phyloP scores from a whole-genome alignment of 2,113 vertebrate species.

The Tapirus terrestris region DNA sequence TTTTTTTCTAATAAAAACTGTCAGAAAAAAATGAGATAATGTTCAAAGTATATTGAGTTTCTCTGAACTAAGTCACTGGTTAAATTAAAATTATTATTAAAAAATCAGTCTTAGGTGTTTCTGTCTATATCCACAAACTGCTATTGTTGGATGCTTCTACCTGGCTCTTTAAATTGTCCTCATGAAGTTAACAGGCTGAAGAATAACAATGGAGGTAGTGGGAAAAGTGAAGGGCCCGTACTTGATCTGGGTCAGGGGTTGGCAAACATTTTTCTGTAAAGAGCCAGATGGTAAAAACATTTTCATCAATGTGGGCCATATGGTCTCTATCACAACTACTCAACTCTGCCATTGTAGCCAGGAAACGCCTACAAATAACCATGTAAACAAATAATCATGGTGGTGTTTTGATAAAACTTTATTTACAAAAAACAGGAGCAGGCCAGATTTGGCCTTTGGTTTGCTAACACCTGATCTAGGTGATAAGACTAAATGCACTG shows the following conservation, averaged over 20 bases:
- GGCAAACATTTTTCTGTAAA: background rate
- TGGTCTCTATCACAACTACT: background rate
- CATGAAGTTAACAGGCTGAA: background rate
- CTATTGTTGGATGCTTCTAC: background rate
- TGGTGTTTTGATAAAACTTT: constrained; percentile 12
- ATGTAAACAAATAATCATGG: background rate
- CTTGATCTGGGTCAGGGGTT: background rate
- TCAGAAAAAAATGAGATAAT: constrained; percentile 67
- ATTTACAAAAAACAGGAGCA: background rate
- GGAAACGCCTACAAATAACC: background rate
- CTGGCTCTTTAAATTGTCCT: background rate
- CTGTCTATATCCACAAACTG: background rate
- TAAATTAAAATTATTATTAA: constrained; percentile 74
- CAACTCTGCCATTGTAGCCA: background rate
- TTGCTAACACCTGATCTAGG: background rate
- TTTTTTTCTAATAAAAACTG: constrained; percentile 67
- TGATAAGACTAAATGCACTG: background rate
- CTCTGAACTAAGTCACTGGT: constrained; percentile 60
- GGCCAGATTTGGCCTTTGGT: background rate
- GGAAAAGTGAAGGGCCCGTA: background rate
- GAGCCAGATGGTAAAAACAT: background rate
- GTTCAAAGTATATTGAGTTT: constrained; percentile 67
- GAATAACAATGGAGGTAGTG: background rate
- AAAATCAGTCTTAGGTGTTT: constrained; percentile 59
- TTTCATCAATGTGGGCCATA: background rate